Evolutionary conservation across 2,113 vertebrate species (phyloP).

Genomic region (Psittacus erithacus): DNA sequence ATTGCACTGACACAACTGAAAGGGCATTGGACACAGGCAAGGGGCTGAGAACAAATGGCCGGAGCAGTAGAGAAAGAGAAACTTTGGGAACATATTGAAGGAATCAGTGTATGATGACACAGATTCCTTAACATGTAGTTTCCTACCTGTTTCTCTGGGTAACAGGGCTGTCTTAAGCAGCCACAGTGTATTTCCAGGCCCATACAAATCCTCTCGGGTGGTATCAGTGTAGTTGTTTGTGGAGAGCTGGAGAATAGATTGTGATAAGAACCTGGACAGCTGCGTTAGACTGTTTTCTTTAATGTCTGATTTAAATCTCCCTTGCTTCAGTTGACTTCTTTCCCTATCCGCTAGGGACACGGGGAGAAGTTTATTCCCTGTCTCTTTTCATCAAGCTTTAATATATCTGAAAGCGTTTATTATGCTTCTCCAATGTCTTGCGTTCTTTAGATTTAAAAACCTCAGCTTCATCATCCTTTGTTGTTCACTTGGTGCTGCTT

Average conservation of each 20-base stretch:
- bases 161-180: neutral
- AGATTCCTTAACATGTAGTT: neutral
- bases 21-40: neutral
- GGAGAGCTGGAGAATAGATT: neutral
- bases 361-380: slow-evolving; percentile 24
- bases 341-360: neutral
- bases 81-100: neutral
- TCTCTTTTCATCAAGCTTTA: slow-evolving; percentile 27
- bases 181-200: neutral
- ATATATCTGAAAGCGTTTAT: slow-evolving; percentile 33
- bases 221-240: neutral
- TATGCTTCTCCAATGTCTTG: neutral
- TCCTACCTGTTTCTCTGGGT: neutral
- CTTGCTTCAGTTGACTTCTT: slow-evolving; percentile 13
- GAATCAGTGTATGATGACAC: neutral
- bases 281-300: neutral
- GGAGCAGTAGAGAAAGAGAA: neutral
- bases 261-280: neutral
- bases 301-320: slow-evolving; percentile 10
- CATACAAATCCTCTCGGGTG: neutral
- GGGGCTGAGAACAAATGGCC: neutral
- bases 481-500: neutral
- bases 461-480: neutral
- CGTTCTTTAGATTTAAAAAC: slow-evolving; percentile 24
- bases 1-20: neutral